These are phyloP conservation scores for Oxyruncus cristatus DNA, from an alignment of 2,113 vertebrate species.

Conservation along the genomic window DNA sequence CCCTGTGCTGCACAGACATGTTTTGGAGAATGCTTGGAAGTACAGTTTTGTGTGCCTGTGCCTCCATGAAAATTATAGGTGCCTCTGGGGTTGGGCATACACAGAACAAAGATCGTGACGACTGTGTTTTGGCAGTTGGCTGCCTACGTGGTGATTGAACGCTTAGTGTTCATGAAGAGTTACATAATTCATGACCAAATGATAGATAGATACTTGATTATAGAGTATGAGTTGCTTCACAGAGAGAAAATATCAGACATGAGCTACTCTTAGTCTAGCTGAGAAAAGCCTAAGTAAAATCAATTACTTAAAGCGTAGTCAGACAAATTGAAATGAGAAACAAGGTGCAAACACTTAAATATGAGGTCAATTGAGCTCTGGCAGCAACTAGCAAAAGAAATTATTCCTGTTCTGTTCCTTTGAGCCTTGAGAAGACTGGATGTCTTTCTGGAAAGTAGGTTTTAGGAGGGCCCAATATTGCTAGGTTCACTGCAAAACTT, in stretches of 20 bases:
- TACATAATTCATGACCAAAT: slow-evolving; percentile 65
- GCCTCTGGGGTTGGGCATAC: slow-evolving; percentile 47
- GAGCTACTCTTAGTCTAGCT: slow-evolving; percentile 28
- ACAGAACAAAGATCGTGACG: slow-evolving; percentile 27
- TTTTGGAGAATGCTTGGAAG: slow-evolving; percentile 1
- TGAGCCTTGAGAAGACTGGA: background rate
- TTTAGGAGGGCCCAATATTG: background rate
- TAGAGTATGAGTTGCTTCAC: slow-evolving; percentile 54
- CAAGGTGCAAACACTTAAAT: slow-evolving; percentile 39
- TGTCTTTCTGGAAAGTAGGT: background rate
- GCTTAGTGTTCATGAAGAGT: slow-evolving; percentile 33
- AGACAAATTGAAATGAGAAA: slow-evolving; percentile 51
- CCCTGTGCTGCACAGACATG: background rate
- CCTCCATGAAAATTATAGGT: slow-evolving; percentile 40
- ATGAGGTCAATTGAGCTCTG: slow-evolving; percentile 3
- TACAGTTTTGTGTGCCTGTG: slow-evolving; percentile 24
- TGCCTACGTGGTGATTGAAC: slow-evolving; percentile 36
- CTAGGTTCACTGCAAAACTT: background rate
- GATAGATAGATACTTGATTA: slow-evolving; percentile 65
- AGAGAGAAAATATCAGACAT: slow-evolving; percentile 52
- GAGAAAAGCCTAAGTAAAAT: slow-evolving; percentile 44
- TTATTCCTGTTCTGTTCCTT: background rate
- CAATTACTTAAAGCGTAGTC: background rate
- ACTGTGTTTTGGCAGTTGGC: slow-evolving; percentile 61
- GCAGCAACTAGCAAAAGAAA: slow-evolving; percentile 19